Conservation (phyloP, 2,113 vertebrate genomes). For the Muntiacus muntjak region DNA sequence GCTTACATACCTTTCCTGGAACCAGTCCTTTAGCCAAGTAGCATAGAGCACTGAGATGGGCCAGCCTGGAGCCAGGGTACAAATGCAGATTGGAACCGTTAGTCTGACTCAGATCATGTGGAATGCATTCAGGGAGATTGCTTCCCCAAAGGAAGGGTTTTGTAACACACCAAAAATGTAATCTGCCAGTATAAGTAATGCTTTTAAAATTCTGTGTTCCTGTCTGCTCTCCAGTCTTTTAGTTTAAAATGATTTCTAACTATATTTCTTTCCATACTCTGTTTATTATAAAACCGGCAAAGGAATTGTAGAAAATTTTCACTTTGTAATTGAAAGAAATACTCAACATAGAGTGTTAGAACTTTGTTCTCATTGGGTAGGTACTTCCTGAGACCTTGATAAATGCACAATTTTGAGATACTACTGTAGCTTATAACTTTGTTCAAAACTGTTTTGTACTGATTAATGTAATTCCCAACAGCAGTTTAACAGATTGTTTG, state of each 20-base stretch:
- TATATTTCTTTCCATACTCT: not conserved
- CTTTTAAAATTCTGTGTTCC: not conserved
- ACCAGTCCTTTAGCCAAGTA: not conserved
- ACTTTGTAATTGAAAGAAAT: conserved; percentile 33
- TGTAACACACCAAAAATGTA: not conserved
- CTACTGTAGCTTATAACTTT: not conserved
- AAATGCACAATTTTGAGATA: not conserved
- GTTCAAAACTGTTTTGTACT: not conserved
- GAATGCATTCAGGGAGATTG: not conserved
- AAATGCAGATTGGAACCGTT: not conserved
- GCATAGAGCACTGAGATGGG: not conserved
- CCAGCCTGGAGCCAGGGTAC: not conserved
- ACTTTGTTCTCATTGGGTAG: not conserved
- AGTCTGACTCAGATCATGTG: not conserved
- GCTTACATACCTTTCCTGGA: not conserved
- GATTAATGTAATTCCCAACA: not conserved
- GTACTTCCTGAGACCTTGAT: not conserved
- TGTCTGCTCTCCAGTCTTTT: not conserved
- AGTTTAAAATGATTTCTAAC: conserved; percentile 18
- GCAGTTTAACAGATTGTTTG: not conserved
- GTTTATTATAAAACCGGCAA: conserved; percentile 13
- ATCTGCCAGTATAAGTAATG: not conserved
- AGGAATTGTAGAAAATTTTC: conserved; percentile 16
- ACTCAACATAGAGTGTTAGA: not conserved
- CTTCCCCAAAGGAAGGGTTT: not conserved